phyloP scores from a whole-genome alignment of 1,140 invertebrate species.

The Drosophila mojavensis region DNA sequence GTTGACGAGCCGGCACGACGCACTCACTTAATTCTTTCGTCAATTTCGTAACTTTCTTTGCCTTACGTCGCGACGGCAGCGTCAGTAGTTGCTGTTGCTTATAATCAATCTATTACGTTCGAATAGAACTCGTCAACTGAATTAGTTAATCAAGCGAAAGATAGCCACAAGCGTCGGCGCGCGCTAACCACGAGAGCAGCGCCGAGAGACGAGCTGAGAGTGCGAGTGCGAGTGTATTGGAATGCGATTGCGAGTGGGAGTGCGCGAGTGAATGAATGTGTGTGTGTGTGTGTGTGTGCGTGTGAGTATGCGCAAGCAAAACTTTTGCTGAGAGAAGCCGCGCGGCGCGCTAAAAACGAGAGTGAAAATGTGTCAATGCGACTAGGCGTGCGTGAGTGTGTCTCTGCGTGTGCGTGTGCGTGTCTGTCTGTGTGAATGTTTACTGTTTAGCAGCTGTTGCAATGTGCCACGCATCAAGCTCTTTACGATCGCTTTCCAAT shows the following conservation, averaged over 20 bases:
- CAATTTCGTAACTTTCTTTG: slow-evolving; percentile 4
- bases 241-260: slow-evolving; percentile 11
- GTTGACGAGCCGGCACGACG: slow-evolving; percentile 41
- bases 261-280: not conserved
- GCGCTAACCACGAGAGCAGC: slow-evolving; percentile 13
- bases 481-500: slow-evolving; percentile 38
- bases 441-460: slow-evolving; percentile 40
- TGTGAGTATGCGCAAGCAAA: slow-evolving; percentile 12
- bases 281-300: slow-evolving; percentile 4
- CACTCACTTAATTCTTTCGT: not conserved
- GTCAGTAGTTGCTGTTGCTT: slow-evolving; percentile 15
- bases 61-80: not conserved
- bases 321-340: slow-evolving; percentile 5
- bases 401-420: slow-evolving; percentile 1
- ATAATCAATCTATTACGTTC: slow-evolving; percentile 74
- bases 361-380: slow-evolving; percentile 49
- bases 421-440: not conserved
- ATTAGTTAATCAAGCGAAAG: slow-evolving; percentile 81
- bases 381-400: slow-evolving; percentile 12
- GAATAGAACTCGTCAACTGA: slow-evolving; percentile 83
- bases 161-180: slow-evolving; percentile 70
- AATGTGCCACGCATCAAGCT: slow-evolving; percentile 41
- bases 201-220: slow-evolving; percentile 20
- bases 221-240: not conserved
- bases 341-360: slow-evolving; percentile 30